phyloP scores from a whole-genome alignment of 2,888 invertebrate species.

The Pyrrhosoma nymphula region DNA sequence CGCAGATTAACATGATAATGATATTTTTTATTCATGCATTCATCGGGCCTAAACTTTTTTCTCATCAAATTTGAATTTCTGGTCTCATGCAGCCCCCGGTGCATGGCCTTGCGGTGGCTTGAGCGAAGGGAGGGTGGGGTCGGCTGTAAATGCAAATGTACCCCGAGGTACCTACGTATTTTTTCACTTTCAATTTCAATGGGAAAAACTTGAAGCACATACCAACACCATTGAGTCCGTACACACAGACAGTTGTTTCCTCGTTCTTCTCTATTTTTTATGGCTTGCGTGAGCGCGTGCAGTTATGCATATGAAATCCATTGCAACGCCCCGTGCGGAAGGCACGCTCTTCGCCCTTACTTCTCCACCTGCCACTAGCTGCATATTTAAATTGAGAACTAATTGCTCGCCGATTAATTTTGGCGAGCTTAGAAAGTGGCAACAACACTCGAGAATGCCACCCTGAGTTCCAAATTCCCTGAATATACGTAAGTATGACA shows the following conservation, averaged over 20 bases:
- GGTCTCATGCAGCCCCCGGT: neutral
- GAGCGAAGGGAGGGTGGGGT: neutral
- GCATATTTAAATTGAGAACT: neutral
- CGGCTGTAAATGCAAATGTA: slow-evolving; percentile 7
- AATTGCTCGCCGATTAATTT: too few relatives aligned
- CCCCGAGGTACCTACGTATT: neutral
- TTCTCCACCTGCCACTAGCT: neutral
- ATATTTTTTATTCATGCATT: neutral
- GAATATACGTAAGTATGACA: too few relatives aligned
- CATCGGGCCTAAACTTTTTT: neutral
- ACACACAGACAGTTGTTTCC: slow-evolving; percentile 2
- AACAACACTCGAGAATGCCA: too few relatives aligned
- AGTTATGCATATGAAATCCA: neutral
- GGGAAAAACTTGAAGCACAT: neutral
- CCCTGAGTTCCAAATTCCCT: too few relatives aligned
- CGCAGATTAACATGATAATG: neutral
- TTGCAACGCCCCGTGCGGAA: neutral
- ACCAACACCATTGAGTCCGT: neutral
- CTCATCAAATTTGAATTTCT: slow-evolving; percentile 14
- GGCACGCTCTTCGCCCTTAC: neutral
- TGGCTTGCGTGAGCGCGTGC: neutral
- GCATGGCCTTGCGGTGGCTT: neutral
- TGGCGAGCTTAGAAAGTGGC: too few relatives aligned
- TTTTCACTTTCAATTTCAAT: slow-evolving; percentile 26
- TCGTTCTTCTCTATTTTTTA: neutral